Evolutionary conservation across 2,888 invertebrate species (phyloP).

Genomic region (Apodemia zela): DNA sequence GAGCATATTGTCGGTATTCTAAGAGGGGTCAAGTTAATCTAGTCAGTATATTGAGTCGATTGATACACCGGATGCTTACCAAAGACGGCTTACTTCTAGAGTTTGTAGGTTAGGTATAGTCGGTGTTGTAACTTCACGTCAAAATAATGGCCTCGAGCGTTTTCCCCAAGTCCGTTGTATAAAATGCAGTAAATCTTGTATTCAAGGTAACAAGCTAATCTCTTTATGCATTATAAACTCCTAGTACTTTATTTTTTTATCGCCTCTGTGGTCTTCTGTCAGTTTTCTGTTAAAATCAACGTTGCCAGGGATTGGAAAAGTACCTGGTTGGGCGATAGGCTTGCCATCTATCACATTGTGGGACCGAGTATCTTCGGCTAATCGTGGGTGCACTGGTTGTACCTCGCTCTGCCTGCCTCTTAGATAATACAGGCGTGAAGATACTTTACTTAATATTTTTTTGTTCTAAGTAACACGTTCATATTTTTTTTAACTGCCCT

Average conservation of each 20-base stretch:
- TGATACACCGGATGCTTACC: constrained; percentile 71
- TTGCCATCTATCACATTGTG: no score
- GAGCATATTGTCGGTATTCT: constrained; percentile 34
- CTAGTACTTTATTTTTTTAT: constrained; percentile 6
- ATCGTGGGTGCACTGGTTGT: no score
- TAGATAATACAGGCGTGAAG: no score
- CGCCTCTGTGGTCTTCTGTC: no score
- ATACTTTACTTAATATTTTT: no score
- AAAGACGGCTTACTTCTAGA: constrained; percentile 54
- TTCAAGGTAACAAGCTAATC: constrained; percentile 21
- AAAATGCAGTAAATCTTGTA: constrained; percentile 18
- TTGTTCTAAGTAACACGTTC: neutral
- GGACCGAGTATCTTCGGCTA: no score
- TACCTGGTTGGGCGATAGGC: no score
- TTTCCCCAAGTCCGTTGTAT: constrained; percentile 20
- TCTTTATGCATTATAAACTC: constrained; percentile 4
- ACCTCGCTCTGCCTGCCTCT: no score
- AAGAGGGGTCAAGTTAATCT: constrained; percentile 44
- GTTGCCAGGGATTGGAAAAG: no score
- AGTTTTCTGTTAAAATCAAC: no score
- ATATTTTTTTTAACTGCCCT: no score
- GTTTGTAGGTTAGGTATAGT: constrained; percentile 39
- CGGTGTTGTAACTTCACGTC: constrained; percentile 35
- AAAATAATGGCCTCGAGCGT: constrained; percentile 25
- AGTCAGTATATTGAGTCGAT: constrained; percentile 70